phyloP scores from a whole-genome alignment of 2,888 invertebrate genomes.

The Apodemia duryi region DNA sequence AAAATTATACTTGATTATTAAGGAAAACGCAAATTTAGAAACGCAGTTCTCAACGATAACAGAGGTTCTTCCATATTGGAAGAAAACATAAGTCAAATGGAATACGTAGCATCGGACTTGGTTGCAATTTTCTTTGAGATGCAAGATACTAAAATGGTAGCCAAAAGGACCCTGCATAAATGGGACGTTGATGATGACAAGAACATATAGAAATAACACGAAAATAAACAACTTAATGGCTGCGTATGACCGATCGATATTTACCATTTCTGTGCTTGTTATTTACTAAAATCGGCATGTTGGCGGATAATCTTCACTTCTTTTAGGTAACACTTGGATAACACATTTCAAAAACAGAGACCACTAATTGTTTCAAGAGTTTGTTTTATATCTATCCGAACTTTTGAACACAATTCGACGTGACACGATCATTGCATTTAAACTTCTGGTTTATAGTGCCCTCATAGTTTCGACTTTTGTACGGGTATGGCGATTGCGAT shows the following conservation, averaged over 20 bases:
- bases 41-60: not conserved
- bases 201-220: not conserved
- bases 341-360: constrained; percentile 49
- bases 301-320: constrained; percentile 36
- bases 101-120: not conserved
- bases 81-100: not conserved
- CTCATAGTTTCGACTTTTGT: constrained; percentile 44
- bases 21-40: not conserved
- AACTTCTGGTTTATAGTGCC: constrained; percentile 45
- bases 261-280: constrained; percentile 65
- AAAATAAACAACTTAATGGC: constrained; percentile 47
- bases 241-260: constrained; percentile 64
- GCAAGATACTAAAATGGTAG: not conserved
- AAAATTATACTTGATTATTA: not conserved
- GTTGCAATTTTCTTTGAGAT: not conserved
- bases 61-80: not conserved
- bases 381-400: constrained; percentile 26
- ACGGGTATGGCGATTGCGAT: constrained; percentile 54
- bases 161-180: not conserved
- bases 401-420: constrained; percentile 46
- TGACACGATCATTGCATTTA: constrained; percentile 57
- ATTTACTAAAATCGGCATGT: constrained; percentile 67
- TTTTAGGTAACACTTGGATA: constrained; percentile 53
- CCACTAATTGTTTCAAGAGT: constrained; percentile 33
- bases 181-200: not conserved